phyloP scores from a whole-genome alignment of 2,888 invertebrate genomes.

The Sialis fuliginosa region DNA sequence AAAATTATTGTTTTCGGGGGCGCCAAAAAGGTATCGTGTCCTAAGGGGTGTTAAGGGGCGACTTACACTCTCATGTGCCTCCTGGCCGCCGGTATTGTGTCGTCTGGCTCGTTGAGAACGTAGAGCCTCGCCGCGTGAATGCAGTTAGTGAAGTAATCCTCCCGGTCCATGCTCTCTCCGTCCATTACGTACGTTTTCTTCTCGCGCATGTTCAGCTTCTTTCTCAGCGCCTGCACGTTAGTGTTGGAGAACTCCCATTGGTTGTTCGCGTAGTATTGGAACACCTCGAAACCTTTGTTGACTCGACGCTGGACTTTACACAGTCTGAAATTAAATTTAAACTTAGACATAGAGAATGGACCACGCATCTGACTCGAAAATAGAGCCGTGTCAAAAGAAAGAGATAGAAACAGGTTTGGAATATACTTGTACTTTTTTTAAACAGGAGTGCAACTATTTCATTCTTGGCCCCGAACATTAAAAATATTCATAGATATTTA shows the following conservation, averaged over 20 bases:
- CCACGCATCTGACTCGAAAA: too few relatives aligned
- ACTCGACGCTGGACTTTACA: conserved; percentile 70
- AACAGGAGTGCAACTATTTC: too few relatives aligned
- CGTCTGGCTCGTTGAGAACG: conserved; percentile 68
- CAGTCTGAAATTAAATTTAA: conserved; percentile 33
- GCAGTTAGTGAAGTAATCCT: conserved; percentile 68
- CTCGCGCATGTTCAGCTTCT: conserved; percentile 45
- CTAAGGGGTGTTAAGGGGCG: background rate
- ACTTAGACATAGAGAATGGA: too few relatives aligned
- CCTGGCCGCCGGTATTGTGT: conserved; percentile 60
- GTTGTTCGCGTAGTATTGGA: conserved; percentile 83
- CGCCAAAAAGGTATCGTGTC: too few relatives aligned
- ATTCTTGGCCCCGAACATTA: too few relatives aligned
- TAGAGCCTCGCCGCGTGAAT: conserved; percentile 60
- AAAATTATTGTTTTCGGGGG: too few relatives aligned
- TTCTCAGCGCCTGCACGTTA: conserved; percentile 36
- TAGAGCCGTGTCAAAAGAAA: too few relatives aligned
- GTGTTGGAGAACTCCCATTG: conserved; percentile 79
- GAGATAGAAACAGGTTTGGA: too few relatives aligned
- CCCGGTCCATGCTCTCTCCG: conserved; percentile 53
- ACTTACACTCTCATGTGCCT: conserved; percentile 65
- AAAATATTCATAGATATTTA: too few relatives aligned
- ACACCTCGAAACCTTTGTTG: conserved; percentile 69
- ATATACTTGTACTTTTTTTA: too few relatives aligned
- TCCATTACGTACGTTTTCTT: conserved; percentile 48